Conservation (phyloP, 2,888 invertebrate genomes). For the Baronia brevicornis region DNA sequence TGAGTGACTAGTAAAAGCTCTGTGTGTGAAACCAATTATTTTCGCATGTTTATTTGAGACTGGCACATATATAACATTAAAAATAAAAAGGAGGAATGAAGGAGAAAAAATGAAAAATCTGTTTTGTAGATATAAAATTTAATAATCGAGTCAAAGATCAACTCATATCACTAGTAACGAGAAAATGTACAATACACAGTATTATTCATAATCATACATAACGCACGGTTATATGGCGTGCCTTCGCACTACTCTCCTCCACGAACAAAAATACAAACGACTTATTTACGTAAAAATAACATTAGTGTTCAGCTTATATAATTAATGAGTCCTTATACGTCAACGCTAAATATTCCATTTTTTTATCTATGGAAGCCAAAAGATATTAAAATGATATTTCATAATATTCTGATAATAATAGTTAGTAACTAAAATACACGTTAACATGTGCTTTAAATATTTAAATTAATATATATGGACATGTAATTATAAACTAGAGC, state of each 20-base stretch:
- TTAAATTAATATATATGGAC: slow-evolving; percentile 41
- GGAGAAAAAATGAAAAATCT: slow-evolving; percentile 23
- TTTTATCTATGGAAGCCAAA: slow-evolving; percentile 42
- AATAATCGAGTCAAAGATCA: slow-evolving; percentile 56
- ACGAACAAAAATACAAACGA: slow-evolving; percentile 11
- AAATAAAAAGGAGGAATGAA: background rate
- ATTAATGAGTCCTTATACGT: slow-evolving; percentile 7
- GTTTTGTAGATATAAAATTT: slow-evolving; percentile 61
- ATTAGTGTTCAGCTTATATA: slow-evolving; percentile 23
- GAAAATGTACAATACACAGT: slow-evolving; percentile 52
- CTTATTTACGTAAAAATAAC: slow-evolving; percentile 23
- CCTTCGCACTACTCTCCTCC: slow-evolving; percentile 2
- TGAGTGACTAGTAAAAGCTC: too few relatives aligned
- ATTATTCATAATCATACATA: slow-evolving; percentile 18
- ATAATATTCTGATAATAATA: slow-evolving; percentile 16
- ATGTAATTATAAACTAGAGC: slow-evolving; percentile 32
- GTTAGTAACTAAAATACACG: slow-evolving; percentile 36
- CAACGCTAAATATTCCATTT: slow-evolving; percentile 18
- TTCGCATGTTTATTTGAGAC: slow-evolving; percentile 2
- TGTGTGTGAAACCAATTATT: too few relatives aligned
- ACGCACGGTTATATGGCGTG: background rate
- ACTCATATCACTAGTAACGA: slow-evolving; percentile 62
- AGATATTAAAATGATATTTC: slow-evolving; percentile 14
- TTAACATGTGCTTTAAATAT: slow-evolving; percentile 45
- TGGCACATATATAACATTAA: background rate